A percentile compares a stretch with the other conserved stretches of the same genome.
These are phyloP conservation scores for Philereme vetulata DNA, from an alignment of 2,888 invertebrate genomes.

Conservation along the genomic window DNA sequence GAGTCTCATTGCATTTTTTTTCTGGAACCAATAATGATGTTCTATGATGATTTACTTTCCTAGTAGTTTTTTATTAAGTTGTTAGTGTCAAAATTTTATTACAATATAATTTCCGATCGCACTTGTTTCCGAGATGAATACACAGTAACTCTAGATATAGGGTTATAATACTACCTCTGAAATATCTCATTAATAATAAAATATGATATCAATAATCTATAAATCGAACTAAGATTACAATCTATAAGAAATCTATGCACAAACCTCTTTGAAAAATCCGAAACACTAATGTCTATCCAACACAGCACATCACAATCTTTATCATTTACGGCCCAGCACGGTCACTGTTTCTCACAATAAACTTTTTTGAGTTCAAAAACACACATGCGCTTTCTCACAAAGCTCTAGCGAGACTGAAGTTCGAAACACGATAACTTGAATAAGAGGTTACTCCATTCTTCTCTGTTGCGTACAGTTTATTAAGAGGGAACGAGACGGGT, in stretches of 20 bases:
- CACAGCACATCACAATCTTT: conserved; percentile 20
- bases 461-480: conserved; percentile 35
- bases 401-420: conserved; percentile 54
- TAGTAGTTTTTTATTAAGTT: too few species aligned
- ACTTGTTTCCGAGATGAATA: too few species aligned
- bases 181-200: background rate
- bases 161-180: too few species aligned
- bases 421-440: conserved; percentile 49
- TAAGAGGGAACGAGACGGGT: conserved; percentile 51
- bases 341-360: conserved; percentile 28
- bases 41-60: too few species aligned
- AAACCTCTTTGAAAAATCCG: conserved; percentile 34
- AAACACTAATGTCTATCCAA: conserved; percentile 21
- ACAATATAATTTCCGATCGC: too few species aligned
- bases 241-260: conserved; percentile 23
- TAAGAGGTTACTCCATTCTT: conserved; percentile 57
- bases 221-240: conserved; percentile 24
- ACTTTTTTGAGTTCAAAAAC: conserved; percentile 2
- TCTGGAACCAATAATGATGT: too few species aligned
- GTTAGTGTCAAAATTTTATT: too few species aligned
- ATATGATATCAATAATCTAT: conserved; percentile 8
- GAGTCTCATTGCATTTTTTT: too few species aligned
- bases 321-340: conserved; percentile 9
- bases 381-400: conserved; percentile 31
- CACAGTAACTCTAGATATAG: too few species aligned